A percentile compares a stretch with the other conserved stretches of the same genome.
Conservation (phyloP, 2,113 vertebrate genomes). For the Pycnonotus jocosus region DNA sequence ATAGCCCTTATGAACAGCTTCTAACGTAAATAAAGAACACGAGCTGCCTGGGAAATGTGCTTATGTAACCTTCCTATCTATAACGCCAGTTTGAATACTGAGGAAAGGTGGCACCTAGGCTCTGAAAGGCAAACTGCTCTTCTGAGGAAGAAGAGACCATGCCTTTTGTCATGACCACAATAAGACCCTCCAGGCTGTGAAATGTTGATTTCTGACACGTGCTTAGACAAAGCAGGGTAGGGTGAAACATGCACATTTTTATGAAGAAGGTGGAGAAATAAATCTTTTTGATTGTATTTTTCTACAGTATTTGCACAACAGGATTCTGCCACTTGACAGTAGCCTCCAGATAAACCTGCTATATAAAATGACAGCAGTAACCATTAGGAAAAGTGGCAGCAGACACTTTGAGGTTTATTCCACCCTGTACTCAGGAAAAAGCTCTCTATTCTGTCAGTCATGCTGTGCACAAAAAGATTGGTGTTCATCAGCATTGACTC, state of each 20-base stretch:
- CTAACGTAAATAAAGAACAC: neutral
- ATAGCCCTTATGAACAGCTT: neutral
- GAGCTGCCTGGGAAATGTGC: neutral
- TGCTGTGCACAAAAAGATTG: neutral
- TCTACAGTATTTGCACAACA: neutral
- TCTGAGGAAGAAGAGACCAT: neutral
- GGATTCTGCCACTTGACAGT: neutral
- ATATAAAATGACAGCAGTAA: neutral
- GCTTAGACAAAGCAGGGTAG: neutral
- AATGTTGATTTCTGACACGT: neutral
- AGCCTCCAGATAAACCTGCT: neutral
- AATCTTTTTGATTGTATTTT: neutral
- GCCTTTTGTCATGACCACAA: neutral
- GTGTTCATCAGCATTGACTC: neutral
- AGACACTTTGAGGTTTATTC: neutral
- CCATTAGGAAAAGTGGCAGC: neutral
- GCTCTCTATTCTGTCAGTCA: neutral
- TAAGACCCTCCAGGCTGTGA: neutral
- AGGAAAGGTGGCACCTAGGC: neutral
- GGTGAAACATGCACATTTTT: neutral
- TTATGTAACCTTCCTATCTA: neutral
- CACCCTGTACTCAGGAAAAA: neutral
- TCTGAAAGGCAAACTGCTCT: neutral
- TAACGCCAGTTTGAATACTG: fast-evolving
- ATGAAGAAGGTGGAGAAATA: neutral